A percentile compares a stretch with the other conserved stretches of the same genome.
These are phyloP conservation scores for Uloborus plumipes DNA, from an alignment of 2,888 invertebrate genomes.

Conservation along the genomic window DNA sequence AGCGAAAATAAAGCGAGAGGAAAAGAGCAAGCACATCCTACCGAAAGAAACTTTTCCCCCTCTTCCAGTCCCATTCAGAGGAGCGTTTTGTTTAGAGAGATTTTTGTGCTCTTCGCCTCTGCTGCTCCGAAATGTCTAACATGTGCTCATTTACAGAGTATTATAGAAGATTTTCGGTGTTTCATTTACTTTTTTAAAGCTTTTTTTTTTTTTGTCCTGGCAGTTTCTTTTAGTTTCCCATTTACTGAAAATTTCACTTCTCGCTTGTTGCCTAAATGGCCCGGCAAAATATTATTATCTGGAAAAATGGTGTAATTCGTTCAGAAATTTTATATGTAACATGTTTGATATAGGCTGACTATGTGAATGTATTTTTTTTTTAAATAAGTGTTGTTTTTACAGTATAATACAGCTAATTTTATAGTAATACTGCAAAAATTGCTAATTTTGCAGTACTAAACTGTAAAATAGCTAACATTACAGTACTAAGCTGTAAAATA, in stretches of 20 bases:
- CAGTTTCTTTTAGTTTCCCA: slow-evolving; percentile 12
- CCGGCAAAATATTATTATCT: no score
- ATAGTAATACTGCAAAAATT: no score
- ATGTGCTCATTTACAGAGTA: slow-evolving; percentile 38
- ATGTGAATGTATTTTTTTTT: no score
- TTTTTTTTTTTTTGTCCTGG: neutral
- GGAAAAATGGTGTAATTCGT: no score
- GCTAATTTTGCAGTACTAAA: no score
- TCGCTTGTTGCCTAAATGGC: slow-evolving; percentile 57
- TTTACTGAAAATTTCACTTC: slow-evolving; percentile 34
- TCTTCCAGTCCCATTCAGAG: slow-evolving; percentile 12
- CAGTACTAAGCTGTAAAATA: no score
- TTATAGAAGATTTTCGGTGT: neutral
- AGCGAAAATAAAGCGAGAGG: slow-evolving; percentile 31
- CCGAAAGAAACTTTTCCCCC: neutral
- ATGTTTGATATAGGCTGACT: no score
- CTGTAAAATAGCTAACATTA: no score
- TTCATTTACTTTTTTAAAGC: neutral
- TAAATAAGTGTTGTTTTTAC: no score
- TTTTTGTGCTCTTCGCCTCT: slow-evolving; percentile 27
- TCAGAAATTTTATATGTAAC: no score
- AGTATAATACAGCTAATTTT: no score
- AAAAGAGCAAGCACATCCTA: slow-evolving; percentile 1
- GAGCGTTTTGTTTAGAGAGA: no score
- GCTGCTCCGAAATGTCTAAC: slow-evolving; percentile 22